Evolutionary conservation across 1,140 invertebrate genomes (phyloP), one percentile per base, ranked within the genome.

Genomic region (Bombyx mori): DNA sequence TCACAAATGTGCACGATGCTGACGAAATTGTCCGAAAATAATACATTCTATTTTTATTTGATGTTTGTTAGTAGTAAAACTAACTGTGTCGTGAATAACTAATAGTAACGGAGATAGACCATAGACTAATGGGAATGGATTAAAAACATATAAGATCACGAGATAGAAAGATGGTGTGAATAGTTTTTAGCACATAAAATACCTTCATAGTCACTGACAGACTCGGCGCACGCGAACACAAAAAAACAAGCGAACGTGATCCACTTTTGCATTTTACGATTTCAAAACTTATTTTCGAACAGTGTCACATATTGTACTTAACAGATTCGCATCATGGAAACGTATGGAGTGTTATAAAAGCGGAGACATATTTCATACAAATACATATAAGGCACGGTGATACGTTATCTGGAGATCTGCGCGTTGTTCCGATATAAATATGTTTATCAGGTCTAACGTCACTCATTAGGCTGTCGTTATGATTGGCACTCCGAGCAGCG

Each of bases 351-450:
- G 54, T 56, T 53, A 46, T 48, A 49, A 49, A 47, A 53, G 46
- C 42, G 45, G 12, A 54, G 48, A 60, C 56, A 63, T 57, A 57
- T 68, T 73, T 60, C 52, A 59, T 56, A 66, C 56, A 66, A 73
- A 76, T 56, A 66, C 56, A 66, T 71, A 76, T 75, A 74, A 62
- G 58, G 61, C 62, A 66, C 60, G 65, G 58, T 74, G 79, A 82
- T 82, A 82, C 57, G 65, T 69, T 82, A 82, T 82, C 79, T 75
- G 26, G 58, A 73, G 77, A 79, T 79, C 65, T 76, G 67, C 26
- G 26, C 26, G 26, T 35, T 65, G 61, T 52, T 54, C 67, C 53
- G 59, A 64, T 62, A 75, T 78, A 79, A 79, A 18, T 54, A 57
- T 58, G 63, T 60, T 66, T 74, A 77, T 77, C 72, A 61, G 52